Base-by-base conservation (phyloP, 2,797 vertebrate genomes). In the Helicolenus hilgendorfi region DNA sequence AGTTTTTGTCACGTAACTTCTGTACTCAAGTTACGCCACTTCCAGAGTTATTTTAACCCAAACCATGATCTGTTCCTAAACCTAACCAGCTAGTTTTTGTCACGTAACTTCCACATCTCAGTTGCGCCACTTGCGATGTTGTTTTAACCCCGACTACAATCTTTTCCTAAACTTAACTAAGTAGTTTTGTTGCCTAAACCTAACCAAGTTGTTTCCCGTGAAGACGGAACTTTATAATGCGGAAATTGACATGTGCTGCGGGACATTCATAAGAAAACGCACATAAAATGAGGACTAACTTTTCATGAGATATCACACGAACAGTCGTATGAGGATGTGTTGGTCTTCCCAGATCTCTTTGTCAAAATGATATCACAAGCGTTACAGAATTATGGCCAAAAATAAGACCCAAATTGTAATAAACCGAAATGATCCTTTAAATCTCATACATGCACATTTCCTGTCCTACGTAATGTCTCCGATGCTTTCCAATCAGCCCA, bases 401-500 rank as follows among this genome's bases (percentile, higher is more conserved):
- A 60, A 60, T 60, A 49, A 31, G 5, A 31, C 29, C 33, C 33
- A 81, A 26, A 3, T 38, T 27, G n/a, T 64, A 49, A 27, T 36
- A 69, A 49, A 1, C n/a, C 1, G 0, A 64, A 31, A 62, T 31
- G 1, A 53, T 69, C 29, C 49, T 53, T 59, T 20, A 18, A 64
- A 69, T 49, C 22, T 49, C 6, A 3, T 13, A 24, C 27, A 8
- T 15, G 10, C 36, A 55, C 56, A 13, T 75, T 22, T 70, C 22
- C 6, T 56, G 26, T 76, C 20, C 8, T 53, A 20, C 7, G 2
- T 73, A 65, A 74, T 62, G 49, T 62, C 24, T 58, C 60, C n/a
- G 13, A 69, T 45, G 35, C 59, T 75, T 65, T 80, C 35, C 55
- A 74, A 75, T 83, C 55, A 72, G 59, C 69, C 71, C 64, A 45